Evolutionary conservation across 2,113 vertebrate genomes (phyloP).

Genomic region (Danionella cerebrum): DNA sequence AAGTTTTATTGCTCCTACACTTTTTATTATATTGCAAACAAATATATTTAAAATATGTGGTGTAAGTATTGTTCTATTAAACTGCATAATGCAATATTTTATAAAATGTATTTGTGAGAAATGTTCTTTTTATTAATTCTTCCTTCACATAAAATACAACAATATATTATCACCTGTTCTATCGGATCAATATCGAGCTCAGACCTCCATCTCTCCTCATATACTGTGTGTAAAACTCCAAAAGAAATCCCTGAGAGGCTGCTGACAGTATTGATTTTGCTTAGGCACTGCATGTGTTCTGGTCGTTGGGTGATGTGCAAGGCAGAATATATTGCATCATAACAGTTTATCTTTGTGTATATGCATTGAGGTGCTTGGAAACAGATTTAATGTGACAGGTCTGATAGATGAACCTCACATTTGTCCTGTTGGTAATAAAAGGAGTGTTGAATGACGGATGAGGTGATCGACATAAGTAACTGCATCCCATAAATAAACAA

Average conservation of each 20-base stretch:
- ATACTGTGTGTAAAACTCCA: neutral
- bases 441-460: neutral
- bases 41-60: too few relatives aligned
- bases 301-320: neutral
- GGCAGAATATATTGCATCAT: neutral
- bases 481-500: too few relatives aligned
- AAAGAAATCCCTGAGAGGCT: neutral
- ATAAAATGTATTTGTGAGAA: too few relatives aligned
- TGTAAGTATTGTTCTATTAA: too few relatives aligned
- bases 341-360: conserved; percentile 2
- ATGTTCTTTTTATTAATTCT: too few relatives aligned
- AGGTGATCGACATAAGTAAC: too few relatives aligned
- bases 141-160: neutral
- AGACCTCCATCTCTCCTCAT: neutral
- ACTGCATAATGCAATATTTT: too few relatives aligned
- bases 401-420: neutral
- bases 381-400: neutral
- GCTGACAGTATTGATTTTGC: neutral
- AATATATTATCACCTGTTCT: conserved; percentile 16
- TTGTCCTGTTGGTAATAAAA: neutral
- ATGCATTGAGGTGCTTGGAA: neutral
- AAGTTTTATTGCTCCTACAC: too few relatives aligned
- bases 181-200: neutral
- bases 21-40: too few relatives aligned
- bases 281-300: neutral